Percentiles rank a stretch among this genome's conserved stretches.
Evolutionary conservation across 1,140 invertebrate species (phyloP).

Genomic region (Branchinecta lynchi): DNA sequence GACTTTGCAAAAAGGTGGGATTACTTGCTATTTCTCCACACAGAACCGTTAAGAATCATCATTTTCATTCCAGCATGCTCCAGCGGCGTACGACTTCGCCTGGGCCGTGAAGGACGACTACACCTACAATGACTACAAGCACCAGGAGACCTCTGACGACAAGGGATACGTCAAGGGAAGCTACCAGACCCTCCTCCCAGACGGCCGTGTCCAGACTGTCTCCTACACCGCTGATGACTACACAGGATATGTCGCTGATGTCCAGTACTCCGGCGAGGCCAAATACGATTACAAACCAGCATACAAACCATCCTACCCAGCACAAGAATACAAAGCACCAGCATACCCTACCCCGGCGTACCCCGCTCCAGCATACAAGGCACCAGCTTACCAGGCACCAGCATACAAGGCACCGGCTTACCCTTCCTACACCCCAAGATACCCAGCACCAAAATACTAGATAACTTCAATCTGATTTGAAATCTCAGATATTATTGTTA

Average conservation of each 20-base stretch:
- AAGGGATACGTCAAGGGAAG: slow-evolving; percentile 41
- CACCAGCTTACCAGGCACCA: slow-evolving; percentile 15
- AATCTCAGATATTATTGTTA: too few relatives aligned
- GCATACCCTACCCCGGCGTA: slow-evolving; percentile 16
- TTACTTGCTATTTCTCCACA: too few relatives aligned
- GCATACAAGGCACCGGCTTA: slow-evolving; percentile 12
- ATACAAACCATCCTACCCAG: slow-evolving; percentile 20
- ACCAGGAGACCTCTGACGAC: slow-evolving; percentile 46
- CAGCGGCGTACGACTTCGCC: slow-evolving; percentile 47
- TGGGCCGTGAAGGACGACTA: slow-evolving; percentile 51
- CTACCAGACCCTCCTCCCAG: slow-evolving; percentile 57
- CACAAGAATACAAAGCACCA: slow-evolving; percentile 17
- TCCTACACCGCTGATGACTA: slow-evolving; percentile 23
- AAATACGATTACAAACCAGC: slow-evolving; percentile 20
- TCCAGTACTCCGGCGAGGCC: slow-evolving; percentile 22
- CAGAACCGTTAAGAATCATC: too few relatives aligned
- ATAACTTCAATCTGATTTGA: too few relatives aligned
- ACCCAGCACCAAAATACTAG: too few relatives aligned
- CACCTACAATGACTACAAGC: slow-evolving; percentile 52
- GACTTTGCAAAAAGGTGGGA: too few relatives aligned
- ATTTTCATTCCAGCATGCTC: slow-evolving; percentile 9
- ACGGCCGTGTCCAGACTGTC: slow-evolving; percentile 38
- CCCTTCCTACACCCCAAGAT: too few relatives aligned
- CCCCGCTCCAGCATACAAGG: slow-evolving; percentile 15
- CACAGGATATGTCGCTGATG: slow-evolving; percentile 24